Evolutionary conservation across 2,888 invertebrate genomes (phyloP).

Genomic region (Dendrolimus houi): DNA sequence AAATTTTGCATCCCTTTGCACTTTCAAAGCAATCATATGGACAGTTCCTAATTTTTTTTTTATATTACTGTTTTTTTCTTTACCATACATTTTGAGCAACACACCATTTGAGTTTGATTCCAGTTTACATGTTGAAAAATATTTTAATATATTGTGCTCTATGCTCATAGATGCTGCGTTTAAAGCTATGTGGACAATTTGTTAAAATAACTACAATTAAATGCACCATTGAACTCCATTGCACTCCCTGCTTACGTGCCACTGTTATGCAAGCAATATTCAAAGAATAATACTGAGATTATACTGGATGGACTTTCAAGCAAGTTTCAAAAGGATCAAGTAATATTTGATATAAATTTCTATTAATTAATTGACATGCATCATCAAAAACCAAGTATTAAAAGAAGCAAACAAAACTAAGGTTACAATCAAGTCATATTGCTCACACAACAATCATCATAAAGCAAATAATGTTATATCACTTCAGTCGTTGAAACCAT

Average conservation of each 20-base stretch:
- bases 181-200: conserved; percentile 69
- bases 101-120: conserved; percentile 35
- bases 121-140: conserved; percentile 37
- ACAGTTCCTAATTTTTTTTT: conserved; percentile 40
- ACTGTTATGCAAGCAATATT: conserved; percentile 60
- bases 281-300: conserved; percentile 49
- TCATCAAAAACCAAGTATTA: conserved; percentile 12
- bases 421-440: conserved; percentile 31
- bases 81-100: conserved; percentile 50
- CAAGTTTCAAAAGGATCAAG: conserved; percentile 18
- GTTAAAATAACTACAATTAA: conserved; percentile 67
- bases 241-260: conserved; percentile 22
- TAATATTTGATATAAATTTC: conserved; percentile 22
- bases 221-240: conserved; percentile 63
- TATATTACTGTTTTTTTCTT: no score
- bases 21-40: conserved; percentile 56
- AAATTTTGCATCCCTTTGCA: conserved; percentile 51
- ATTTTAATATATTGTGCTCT: conserved; percentile 56
- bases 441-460: conserved; percentile 50
- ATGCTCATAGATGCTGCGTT: conserved; percentile 50
- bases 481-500: conserved; percentile 28
- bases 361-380: conserved; percentile 55
- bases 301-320: conserved; percentile 37
- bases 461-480: conserved; percentile 33
- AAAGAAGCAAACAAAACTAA: conserved; percentile 4